These are phyloP conservation scores for Zaprionus tsacasi DNA, from an alignment of 1,140 invertebrate species.

Conservation along the genomic window DNA sequence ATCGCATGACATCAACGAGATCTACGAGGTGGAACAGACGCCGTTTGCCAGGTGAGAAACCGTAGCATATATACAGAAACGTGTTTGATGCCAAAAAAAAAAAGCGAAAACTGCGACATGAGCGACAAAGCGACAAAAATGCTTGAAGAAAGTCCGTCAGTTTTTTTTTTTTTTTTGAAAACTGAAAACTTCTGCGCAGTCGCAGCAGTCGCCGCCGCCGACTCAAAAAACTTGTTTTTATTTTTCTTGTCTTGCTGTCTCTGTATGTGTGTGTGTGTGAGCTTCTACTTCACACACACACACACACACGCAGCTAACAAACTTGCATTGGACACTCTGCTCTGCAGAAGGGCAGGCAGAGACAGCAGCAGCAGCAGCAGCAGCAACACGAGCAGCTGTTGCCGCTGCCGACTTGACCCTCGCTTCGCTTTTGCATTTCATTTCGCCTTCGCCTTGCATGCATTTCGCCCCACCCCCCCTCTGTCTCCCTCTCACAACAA, in stretches of 20 bases:
- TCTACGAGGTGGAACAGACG: conserved; percentile 89
- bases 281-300: conserved; percentile 60
- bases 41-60: conserved; percentile 87
- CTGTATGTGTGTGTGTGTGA: conserved; percentile 38
- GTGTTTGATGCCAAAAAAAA: conserved; percentile 57
- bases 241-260: conserved; percentile 32
- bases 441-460: conserved; percentile 18
- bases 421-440: conserved; percentile 48
- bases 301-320: conserved; percentile 25
- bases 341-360: conserved; percentile 43
- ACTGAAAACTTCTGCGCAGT: conserved; percentile 73
- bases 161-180: conserved; percentile 40
- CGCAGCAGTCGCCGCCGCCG: conserved; percentile 13
- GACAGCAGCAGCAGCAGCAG: conserved; percentile 20
- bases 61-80: conserved; percentile 25
- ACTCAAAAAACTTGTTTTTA: conserved; percentile 68
- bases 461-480: neutral
- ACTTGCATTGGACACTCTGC: conserved; percentile 34
- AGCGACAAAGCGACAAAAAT: conserved; percentile 49
- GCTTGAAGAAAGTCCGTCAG: conserved; percentile 72
- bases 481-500: conserved; percentile 8
- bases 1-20: conserved; percentile 87
- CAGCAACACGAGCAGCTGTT: conserved; percentile 46
- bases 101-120: conserved; percentile 38
- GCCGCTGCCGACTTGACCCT: conserved; percentile 37